Evolutionary conservation across 2,888 invertebrate genomes (phyloP).

Genomic region (Ditylenchus weischeri): DNA sequence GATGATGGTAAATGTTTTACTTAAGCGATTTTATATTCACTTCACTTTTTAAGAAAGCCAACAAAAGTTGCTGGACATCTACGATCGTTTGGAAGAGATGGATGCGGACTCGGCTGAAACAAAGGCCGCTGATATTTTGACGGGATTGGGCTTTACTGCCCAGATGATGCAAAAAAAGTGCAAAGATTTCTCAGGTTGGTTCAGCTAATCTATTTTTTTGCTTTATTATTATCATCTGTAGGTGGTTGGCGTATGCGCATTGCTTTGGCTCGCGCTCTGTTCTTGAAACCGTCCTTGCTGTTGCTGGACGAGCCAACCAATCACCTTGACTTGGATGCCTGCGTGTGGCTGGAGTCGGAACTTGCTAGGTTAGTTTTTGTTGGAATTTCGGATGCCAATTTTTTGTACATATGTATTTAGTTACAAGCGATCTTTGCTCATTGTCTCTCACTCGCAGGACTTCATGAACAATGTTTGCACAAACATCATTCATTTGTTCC

Average conservation of each 20-base stretch:
- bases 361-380: conserved; percentile 70
- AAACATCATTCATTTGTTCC: conserved; percentile 91
- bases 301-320: conserved; percentile 67
- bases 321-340: conserved; percentile 79
- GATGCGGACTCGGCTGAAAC: conserved; percentile 91
- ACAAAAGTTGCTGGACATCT: conserved; percentile 93
- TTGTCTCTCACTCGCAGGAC: conserved; percentile 98
- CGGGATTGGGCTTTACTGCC: conserved; percentile 87
- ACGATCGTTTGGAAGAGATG: conserved; percentile 93
- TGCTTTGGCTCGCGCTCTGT: conserved; percentile 66
- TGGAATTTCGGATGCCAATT: conserved; percentile 2
- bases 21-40: not conserved
- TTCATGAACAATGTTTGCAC: conserved; percentile 88
- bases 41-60: conserved; percentile 71
- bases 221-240: too few species aligned
- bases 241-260: conserved; percentile 70
- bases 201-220: not conserved
- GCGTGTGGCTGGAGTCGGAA: conserved; percentile 98
- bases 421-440: conserved; percentile 90
- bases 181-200: conserved; percentile 69
- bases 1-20: conserved; percentile 70
- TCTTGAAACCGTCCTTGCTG: conserved; percentile 65
- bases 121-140: conserved; percentile 86
- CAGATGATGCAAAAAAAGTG: conserved; percentile 68
- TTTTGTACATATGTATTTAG: conserved; percentile 63